Evolutionary conservation across 1,140 invertebrate genomes (phyloP).

Genomic region (Philopotamus ludificatus): DNA sequence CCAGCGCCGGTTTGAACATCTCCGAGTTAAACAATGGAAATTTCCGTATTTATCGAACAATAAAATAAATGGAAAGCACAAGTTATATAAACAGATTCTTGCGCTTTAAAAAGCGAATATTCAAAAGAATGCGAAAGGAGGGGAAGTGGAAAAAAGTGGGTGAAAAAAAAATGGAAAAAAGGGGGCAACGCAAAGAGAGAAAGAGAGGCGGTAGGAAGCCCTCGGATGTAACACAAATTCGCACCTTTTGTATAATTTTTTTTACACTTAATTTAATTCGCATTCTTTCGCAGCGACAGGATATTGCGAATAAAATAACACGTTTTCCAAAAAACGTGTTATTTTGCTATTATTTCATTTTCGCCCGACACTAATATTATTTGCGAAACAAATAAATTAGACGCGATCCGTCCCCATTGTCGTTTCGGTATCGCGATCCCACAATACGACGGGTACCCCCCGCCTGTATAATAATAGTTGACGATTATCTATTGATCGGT

Average conservation of each 20-base stretch:
- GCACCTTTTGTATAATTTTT: conserved; percentile 20
- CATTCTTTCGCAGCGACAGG: background rate
- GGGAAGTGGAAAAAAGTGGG: background rate
- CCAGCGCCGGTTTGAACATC: too few species aligned
- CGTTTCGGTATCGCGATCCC: background rate
- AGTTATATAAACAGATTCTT: background rate
- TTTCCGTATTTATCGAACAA: background rate
- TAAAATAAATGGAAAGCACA: background rate
- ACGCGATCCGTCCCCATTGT: background rate
- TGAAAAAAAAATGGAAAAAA: background rate
- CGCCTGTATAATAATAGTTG: background rate
- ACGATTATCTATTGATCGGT: background rate
- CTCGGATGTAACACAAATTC: conserved; percentile 17
- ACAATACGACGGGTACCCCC: background rate
- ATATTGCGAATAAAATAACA: conserved; percentile 5
- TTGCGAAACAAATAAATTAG: background rate
- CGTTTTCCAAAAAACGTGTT: too few species aligned
- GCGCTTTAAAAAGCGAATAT: background rate
- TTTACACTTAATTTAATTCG: conserved; percentile 16
- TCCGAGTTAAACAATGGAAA: background rate
- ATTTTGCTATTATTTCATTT: background rate
- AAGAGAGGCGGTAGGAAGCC: background rate
- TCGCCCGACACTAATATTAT: background rate
- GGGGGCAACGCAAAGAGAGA: background rate
- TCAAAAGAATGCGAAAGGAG: background rate